Base-by-base conservation (phyloP, 2,888 invertebrate species). In the Rhogogaster chlorosoma region DNA sequence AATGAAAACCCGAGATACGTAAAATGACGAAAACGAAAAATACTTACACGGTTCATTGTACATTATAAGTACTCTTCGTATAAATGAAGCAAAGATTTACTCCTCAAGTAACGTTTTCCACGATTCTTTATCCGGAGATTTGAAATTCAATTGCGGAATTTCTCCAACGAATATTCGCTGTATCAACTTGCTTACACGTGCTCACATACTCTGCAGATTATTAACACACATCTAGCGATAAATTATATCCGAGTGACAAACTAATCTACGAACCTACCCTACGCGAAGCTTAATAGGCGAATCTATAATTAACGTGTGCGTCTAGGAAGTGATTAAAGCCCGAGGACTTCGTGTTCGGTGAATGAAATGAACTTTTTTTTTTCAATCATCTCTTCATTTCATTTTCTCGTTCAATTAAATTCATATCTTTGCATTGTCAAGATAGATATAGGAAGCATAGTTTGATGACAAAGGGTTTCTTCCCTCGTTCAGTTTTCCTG, bases 171-270 rank as follows among this genome's bases (percentile, higher is more conserved):
- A 12, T n/a, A 12, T 22, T 22, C 12, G 26, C 2, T 26, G 12
- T 3, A 26, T 61, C 2, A 26, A 12, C 61, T 61, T 61, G 10
- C 26, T 61, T 26, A 12, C 22, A 12, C 10, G 26, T 26, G 12
- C 4, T 1, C 9, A 61, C 22, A 9, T 61, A 61, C 26, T 26
- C 22, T 10, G 26, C 61, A 61, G 3, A 12, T 26, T 26, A 26
- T 61, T 61, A 61, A 61, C 26, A 26, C 26, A 26, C 26, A 45
- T 75, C 18, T 45, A 18, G 15, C 42, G 75, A 75, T 75, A 75
- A 75, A 75, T 75, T 75, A 22, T 38, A 42, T 38, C 75, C 70
- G 36, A 36, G 75, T 75, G 75, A 75, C 75, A 75, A 75, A 45
- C 75, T 75, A 75, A 75, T 75, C 75, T 75, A 45, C n/a, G 45